A percentile compares a stretch with the other conserved stretches of the same genome.
These are phyloP conservation scores for Thomomys bottae DNA, from an alignment of 2,113 vertebrate genomes.

Conservation along the genomic window DNA sequence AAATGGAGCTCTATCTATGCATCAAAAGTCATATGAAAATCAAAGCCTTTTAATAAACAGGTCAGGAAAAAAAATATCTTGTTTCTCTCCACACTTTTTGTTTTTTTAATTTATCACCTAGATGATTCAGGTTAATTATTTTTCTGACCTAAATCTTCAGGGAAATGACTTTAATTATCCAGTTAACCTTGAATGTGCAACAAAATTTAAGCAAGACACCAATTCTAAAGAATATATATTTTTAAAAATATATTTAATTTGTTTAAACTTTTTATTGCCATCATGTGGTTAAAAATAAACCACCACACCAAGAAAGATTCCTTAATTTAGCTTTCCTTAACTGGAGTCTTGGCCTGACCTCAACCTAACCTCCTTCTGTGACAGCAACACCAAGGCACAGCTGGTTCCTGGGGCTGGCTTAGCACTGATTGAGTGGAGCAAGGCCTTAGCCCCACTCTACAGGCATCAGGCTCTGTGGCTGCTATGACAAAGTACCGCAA, in stretches of 20 bases:
- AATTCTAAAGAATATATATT: background rate
- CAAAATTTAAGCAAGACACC: slow-evolving; percentile 52
- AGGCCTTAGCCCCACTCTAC: too few species aligned
- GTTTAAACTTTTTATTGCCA: background rate
- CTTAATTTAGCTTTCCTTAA: slow-evolving; percentile 13
- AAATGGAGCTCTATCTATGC: background rate
- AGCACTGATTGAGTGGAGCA: too few species aligned
- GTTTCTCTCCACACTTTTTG: background rate
- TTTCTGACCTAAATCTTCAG: slow-evolving; percentile 64
- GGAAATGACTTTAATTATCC: slow-evolving; percentile 71
- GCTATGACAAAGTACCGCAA: background rate
- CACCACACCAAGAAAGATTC: background rate
- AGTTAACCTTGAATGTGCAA: slow-evolving; percentile 58
- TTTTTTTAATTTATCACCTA: slow-evolving; percentile 29
- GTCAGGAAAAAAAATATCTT: slow-evolving; percentile 54
- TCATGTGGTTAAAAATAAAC: slow-evolving; percentile 26
- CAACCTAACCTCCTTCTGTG: background rate
- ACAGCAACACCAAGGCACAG: too few species aligned
- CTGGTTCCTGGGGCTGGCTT: too few species aligned
- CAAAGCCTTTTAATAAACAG: slow-evolving; percentile 45
- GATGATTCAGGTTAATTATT: slow-evolving; percentile 72
- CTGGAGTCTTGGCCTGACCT: background rate
- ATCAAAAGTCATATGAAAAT: slow-evolving; percentile 41
- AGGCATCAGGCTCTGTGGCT: rapidly evolving
- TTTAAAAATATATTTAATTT: slow-evolving; percentile 2